phyloP scores from a whole-genome alignment of 2,888 invertebrate species.

The Caradrina clavipalpis region DNA sequence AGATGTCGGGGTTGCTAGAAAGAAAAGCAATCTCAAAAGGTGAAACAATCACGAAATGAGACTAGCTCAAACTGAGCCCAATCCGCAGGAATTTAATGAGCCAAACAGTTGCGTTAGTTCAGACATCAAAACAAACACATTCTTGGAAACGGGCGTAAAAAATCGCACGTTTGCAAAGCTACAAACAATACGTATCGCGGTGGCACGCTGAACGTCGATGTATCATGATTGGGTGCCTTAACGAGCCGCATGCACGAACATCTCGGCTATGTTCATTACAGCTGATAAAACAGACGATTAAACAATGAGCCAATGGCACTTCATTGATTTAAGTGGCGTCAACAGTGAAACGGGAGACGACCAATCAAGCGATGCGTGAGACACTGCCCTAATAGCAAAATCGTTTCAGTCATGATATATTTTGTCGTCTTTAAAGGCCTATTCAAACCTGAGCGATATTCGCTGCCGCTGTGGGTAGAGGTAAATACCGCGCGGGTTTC shows the following conservation, averaged over 20 bases:
- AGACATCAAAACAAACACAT: slow-evolving; percentile 45
- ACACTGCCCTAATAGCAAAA: slow-evolving; percentile 61
- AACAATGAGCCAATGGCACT: slow-evolving; percentile 87
- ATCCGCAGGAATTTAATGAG: slow-evolving; percentile 37
- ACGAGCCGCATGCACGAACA: slow-evolving; percentile 63
- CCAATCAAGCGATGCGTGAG: slow-evolving; percentile 77
- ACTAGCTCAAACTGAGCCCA: slow-evolving; percentile 26
- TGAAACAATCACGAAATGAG: slow-evolving; percentile 42
- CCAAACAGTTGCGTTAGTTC: slow-evolving; percentile 36
- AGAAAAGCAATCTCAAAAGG: slow-evolving; percentile 35
- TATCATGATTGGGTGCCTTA: slow-evolving; percentile 67
- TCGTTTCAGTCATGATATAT: slow-evolving; percentile 60
- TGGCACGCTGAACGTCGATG: slow-evolving; percentile 42
- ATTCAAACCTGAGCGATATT: too few relatives aligned
- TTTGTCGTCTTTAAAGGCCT: slow-evolving; percentile 36
- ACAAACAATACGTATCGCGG: slow-evolving; percentile 36
- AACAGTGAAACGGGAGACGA: slow-evolving; percentile 82
- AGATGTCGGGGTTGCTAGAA: slow-evolving; percentile 35
- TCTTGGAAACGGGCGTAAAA: slow-evolving; percentile 47
- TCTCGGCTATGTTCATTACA: slow-evolving; percentile 77
- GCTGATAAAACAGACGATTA: slow-evolving; percentile 88
- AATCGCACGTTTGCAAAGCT: slow-evolving; percentile 30
- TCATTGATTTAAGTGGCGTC: slow-evolving; percentile 88
- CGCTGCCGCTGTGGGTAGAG: too few relatives aligned
- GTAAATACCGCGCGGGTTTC: too few relatives aligned